Percentiles rank a stretch among this genome's conserved stretches.
Evolutionary conservation across 2,888 invertebrate genomes (phyloP).

Genomic region (Branchipolynoe longqiensis): DNA sequence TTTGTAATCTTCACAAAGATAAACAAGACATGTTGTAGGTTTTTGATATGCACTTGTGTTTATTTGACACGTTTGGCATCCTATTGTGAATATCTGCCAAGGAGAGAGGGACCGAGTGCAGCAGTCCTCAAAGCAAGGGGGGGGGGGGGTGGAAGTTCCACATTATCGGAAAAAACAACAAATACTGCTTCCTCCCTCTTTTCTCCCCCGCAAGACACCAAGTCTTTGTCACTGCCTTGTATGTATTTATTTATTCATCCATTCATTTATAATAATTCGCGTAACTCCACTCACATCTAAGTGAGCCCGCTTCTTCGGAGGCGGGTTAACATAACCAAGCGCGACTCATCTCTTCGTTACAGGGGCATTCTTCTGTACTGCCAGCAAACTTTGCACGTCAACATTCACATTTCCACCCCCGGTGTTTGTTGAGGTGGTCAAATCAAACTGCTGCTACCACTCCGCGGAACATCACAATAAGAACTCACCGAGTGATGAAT

Average conservation of each 20-base stretch:
- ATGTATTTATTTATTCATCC: too few relatives aligned
- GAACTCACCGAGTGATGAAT: slow-evolving; percentile 8
- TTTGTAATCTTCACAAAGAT: too few relatives aligned
- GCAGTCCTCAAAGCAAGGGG: slow-evolving; percentile 27
- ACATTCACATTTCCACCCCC: too few relatives aligned
- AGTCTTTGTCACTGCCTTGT: slow-evolving; percentile 19
- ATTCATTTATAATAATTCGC: neutral
- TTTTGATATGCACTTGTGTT: slow-evolving; percentile 56
- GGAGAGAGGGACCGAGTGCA: slow-evolving; percentile 46
- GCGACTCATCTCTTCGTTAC: neutral
- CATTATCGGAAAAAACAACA: neutral
- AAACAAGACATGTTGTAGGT: neutral
- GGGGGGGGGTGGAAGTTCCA: slow-evolving; percentile 16
- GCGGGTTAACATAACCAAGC: too few relatives aligned
- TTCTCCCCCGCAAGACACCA: neutral
- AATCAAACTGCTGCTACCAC: neutral
- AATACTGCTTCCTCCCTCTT: slow-evolving; percentile 5
- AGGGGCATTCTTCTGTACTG: neutral
- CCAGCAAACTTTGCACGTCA: neutral
- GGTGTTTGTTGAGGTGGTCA: too few relatives aligned
- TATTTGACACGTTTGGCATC: slow-evolving; percentile 56
- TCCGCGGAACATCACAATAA: neutral
- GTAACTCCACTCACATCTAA: slow-evolving; percentile 18
- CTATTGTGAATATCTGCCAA: slow-evolving; percentile 43
- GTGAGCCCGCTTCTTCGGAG: too few relatives aligned